phyloP scores from a whole-genome alignment of 2,888 invertebrate genomes.

The Cerastis leucographa region DNA sequence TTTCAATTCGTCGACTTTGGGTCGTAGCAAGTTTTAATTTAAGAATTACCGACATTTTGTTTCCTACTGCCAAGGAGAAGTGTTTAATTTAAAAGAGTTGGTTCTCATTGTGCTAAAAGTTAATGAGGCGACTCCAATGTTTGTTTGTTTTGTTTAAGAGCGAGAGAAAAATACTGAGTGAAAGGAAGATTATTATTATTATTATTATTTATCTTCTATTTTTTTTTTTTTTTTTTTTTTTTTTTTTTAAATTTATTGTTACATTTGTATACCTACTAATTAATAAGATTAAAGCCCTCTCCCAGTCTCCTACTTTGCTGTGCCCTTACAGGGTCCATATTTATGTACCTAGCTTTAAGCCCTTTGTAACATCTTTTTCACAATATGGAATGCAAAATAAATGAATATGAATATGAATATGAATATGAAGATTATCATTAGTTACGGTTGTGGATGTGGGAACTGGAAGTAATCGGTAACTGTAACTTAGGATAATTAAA shows the following conservation, averaged over 20 bases:
- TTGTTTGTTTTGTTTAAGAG: slow-evolving; percentile 49
- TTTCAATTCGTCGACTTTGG: slow-evolving; percentile 55
- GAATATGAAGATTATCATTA: slow-evolving; percentile 36
- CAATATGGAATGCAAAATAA: no score
- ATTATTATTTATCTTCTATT: slow-evolving; percentile 39
- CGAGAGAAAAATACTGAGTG: slow-evolving; percentile 15
- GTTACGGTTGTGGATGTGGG: slow-evolving; percentile 11
- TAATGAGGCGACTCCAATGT: slow-evolving; percentile 54
- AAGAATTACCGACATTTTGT: slow-evolving; percentile 61
- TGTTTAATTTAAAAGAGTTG: slow-evolving; percentile 62
- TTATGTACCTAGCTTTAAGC: no score
- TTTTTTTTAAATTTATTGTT: no score
- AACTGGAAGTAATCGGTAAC: slow-evolving; percentile 2
- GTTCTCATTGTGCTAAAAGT: slow-evolving; percentile 56
- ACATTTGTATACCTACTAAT: no score
- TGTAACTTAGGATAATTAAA: slow-evolving; percentile 2
- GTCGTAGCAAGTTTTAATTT: slow-evolving; percentile 64
- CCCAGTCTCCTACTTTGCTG: no score
- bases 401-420: no score
- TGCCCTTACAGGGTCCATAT: no score
- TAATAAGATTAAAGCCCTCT: no score
- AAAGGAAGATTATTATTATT: slow-evolving; percentile 34
- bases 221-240: no score
- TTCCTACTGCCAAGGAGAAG: slow-evolving; percentile 42
- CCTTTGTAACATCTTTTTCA: no score